Evolutionary conservation across 2,113 vertebrate genomes (phyloP).

Genomic region (Perca flavescens): DNA sequence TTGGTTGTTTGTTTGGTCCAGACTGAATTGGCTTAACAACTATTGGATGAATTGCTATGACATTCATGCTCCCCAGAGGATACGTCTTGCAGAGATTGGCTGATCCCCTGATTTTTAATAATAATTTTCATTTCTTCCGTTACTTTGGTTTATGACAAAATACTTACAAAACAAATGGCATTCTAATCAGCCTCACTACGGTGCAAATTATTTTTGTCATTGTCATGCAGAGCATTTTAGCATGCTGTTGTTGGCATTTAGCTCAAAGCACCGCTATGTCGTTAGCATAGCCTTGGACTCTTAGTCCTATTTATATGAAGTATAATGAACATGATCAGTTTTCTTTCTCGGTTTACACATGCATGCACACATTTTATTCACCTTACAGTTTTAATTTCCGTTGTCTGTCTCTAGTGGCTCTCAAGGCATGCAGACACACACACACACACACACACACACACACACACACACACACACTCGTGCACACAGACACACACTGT

Average conservation of each 20-base stretch:
- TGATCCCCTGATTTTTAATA: background rate
- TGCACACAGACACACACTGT: constrained; percentile 15
- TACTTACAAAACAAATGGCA: background rate
- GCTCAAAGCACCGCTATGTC: background rate
- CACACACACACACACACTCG: constrained; percentile 8
- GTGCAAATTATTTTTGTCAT: background rate
- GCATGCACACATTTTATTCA: background rate
- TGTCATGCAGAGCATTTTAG: background rate
- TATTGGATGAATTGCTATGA: background rate
- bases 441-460: constrained; percentile 19
- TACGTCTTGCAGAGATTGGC: background rate
- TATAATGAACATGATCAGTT: background rate
- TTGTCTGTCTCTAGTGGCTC: background rate
- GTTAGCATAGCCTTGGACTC: background rate
- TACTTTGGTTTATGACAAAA: background rate
- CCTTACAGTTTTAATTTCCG: constrained; percentile 36
- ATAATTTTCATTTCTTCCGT: background rate
- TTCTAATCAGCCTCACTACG: background rate
- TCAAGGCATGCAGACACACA: background rate
- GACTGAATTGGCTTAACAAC: no score
- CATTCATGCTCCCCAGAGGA: background rate
- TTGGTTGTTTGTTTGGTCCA: background rate
- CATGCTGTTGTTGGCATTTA: background rate
- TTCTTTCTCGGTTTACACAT: background rate
- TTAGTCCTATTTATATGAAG: no score